Evolutionary conservation across 2,113 vertebrate genomes (phyloP), one percentile per base, ranked within the genome.

Genomic region (Alethe castanea): DNA sequence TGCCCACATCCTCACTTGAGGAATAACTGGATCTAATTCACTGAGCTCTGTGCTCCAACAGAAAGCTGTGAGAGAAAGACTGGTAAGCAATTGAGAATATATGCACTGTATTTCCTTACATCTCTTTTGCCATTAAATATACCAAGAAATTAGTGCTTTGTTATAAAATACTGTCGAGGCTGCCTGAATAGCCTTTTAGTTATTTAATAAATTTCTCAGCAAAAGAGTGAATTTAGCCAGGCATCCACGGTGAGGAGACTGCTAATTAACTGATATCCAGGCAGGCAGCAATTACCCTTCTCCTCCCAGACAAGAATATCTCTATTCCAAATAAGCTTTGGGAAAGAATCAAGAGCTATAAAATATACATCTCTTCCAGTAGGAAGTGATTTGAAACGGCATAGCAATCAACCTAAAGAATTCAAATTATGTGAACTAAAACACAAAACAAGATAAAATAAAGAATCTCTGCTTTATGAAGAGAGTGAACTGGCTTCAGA

Each of bases 261-360:
- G 64, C 76, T 95, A 95, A 96, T 94, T 95, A 97, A 95, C 94
- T 67, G 80, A 74, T 81, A 88, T 25, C 92, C 91, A 97, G 76
- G 91, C 88, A 95, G 91, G 86, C 82, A 93, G 79, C 91, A 94
- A 95, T 96, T 97, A 93, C 53, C 47, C 74, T 88, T 95, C 93
- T 86, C 91, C 86, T 94, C 86, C 79, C 85, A 90, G 77, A 83
- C 76, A 72, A 86, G 84, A 85, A 44, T 79, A 92, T 61, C 81
- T 90, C 76, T 52, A 56, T 92, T 92, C 45, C 82, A 95, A 94
- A 67, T 65, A 84, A 2, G 1, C 31, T 40, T 36, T 87, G 60
- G 72, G 57, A 94, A 93, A 86, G 61, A 92, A 88, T 64, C 61
- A 86, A 70, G 47, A 86, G 48, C 86, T 73, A 80, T 85, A 57